Percentiles rank a stretch among this genome's conserved stretches.
These are phyloP conservation scores for Germaria angustata DNA, from an alignment of 2,888 invertebrate genomes.

Conservation along the genomic window DNA sequence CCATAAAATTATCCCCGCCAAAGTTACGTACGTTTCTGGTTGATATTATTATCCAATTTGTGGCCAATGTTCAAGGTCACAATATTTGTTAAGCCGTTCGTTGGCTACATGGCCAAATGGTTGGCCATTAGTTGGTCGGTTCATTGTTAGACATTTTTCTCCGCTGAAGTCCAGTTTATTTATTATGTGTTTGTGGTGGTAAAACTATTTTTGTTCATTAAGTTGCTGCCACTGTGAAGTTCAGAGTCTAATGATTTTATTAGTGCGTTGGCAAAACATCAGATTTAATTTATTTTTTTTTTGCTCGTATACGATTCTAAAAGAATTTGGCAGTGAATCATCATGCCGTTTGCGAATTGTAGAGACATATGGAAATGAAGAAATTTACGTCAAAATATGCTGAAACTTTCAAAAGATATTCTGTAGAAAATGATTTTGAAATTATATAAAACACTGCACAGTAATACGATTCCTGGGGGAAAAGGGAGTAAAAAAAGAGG, in stretches of 20 bases:
- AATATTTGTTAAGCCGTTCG: conserved; percentile 9
- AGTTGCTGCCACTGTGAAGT: not conserved
- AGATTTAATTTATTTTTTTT: not conserved
- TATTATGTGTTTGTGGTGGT: not conserved
- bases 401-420: no score
- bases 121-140: conserved; percentile 29
- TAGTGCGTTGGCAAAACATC: not conserved
- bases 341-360: no score
- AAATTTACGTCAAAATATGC: no score
- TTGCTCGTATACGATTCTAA: no score
- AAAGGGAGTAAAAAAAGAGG: no score
- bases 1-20: conserved; percentile 6
- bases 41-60: conserved; percentile 49
- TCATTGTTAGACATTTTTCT: conserved; percentile 29
- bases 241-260: not conserved
- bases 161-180: not conserved
- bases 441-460: no score
- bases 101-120: conserved; percentile 15
- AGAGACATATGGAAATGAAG: no score
- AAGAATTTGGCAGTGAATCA: no score
- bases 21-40: not conserved
- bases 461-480: no score
- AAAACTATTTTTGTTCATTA: not conserved
- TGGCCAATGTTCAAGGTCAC: conserved; percentile 35
- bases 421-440: no score